These are phyloP conservation scores for Sitophilus oryzae DNA, from an alignment of 1,140 invertebrate species.

Conservation along the genomic window DNA sequence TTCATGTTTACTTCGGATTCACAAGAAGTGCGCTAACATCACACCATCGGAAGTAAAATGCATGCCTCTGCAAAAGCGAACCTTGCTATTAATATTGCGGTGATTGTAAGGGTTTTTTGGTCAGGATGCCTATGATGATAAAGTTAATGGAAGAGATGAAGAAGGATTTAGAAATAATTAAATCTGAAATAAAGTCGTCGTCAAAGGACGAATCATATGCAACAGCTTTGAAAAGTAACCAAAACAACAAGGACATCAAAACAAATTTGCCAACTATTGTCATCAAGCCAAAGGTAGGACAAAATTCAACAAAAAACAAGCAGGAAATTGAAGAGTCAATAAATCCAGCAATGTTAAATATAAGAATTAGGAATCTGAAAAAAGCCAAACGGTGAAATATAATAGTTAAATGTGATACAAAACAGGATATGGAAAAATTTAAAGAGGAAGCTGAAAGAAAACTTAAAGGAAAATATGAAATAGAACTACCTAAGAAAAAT, in stretches of 20 bases:
- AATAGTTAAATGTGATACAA: not conserved
- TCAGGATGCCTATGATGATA: not conserved
- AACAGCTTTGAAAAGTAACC: not conserved
- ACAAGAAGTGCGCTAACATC: not conserved
- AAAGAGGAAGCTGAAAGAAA: not conserved
- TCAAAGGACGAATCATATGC: not conserved
- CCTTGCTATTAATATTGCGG: not conserved
- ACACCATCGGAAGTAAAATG: not conserved
- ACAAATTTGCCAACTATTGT: not conserved
- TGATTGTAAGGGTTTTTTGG: not conserved
- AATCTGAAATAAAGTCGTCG: not conserved
- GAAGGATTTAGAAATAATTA: not conserved
- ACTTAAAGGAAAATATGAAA: not conserved
- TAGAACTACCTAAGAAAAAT: not conserved
- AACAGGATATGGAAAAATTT: not conserved
- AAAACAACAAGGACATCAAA: not conserved
- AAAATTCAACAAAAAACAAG: not conserved
- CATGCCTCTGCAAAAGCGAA: not conserved
- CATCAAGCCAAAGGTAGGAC: not conserved
- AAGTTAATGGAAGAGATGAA: not conserved
- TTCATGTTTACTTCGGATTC: not conserved
- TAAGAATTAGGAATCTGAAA: not conserved
- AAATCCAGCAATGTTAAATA: not conserved
- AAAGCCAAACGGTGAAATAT: not conserved
- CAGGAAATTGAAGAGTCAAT: not conserved